These are phyloP conservation scores for Sarcophaga carnaria DNA, from an alignment of 2,888 invertebrate genomes.

Conservation along the genomic window DNA sequence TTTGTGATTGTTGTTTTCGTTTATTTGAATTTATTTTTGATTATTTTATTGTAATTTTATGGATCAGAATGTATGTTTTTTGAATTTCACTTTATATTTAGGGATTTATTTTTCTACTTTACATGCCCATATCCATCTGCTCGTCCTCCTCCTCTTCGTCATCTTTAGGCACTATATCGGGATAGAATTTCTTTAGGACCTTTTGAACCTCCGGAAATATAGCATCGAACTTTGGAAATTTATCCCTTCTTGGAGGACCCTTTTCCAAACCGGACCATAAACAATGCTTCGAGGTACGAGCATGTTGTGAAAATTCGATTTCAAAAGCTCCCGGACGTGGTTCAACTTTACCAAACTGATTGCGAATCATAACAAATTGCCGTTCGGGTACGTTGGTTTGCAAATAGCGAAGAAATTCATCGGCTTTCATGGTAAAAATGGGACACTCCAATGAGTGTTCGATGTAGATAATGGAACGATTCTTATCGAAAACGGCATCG, in stretches of 20 bases:
- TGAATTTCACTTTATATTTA: not conserved
- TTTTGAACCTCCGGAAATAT: conserved; percentile 75
- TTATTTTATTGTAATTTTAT: too few species aligned
- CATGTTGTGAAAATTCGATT: conserved; percentile 77
- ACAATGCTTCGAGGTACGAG: conserved; percentile 75
- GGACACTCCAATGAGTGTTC: conserved; percentile 79
- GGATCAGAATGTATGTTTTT: too few species aligned
- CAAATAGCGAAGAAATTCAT: conserved; percentile 75
- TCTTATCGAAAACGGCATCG: conserved; percentile 76
- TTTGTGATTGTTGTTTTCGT: too few species aligned
- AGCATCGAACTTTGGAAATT: conserved; percentile 74
- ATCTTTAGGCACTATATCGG: conserved; percentile 70
- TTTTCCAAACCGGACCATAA: conserved; percentile 76
- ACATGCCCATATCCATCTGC: not conserved
- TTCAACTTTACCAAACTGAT: conserved; percentile 73
- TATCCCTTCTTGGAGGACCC: conserved; percentile 80
- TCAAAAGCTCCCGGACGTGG: conserved; percentile 78
- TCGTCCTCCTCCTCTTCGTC: conserved; percentile 64
- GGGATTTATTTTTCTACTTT: not conserved
- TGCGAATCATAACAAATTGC: conserved; percentile 75
- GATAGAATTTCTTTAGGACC: conserved; percentile 78
- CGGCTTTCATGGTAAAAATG: conserved; percentile 77
- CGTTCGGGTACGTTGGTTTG: conserved; percentile 75
- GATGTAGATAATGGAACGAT: conserved; percentile 78
- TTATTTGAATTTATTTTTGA: too few species aligned